These are phyloP conservation scores for Ammospiza caudacuta DNA, from an alignment of 2,113 vertebrate species.

Conservation along the genomic window DNA sequence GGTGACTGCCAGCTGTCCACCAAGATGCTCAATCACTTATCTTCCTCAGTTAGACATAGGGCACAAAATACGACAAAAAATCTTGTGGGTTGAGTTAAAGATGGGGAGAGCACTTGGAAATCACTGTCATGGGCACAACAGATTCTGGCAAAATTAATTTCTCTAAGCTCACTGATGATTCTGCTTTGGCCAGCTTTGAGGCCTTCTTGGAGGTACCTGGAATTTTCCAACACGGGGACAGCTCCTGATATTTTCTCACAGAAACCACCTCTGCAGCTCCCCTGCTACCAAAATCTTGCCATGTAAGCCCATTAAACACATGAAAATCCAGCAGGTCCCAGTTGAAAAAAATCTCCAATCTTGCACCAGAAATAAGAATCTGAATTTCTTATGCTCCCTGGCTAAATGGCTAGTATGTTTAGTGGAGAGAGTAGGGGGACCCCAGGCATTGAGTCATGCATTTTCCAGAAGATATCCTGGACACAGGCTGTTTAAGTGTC, in stretches of 20 bases:
- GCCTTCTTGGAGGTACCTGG: not conserved
- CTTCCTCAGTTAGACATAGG: not conserved
- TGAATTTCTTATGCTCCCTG: constrained; percentile 6
- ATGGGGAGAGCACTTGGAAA: not conserved
- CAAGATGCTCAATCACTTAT: not conserved
- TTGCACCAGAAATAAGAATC: constrained; percentile 47
- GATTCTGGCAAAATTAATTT: not conserved
- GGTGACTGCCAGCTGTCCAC: not conserved
- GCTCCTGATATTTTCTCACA: not conserved
- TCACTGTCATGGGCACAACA: not conserved
- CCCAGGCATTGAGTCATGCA: not conserved
- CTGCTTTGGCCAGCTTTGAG: accelerated
- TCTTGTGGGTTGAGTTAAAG: not conserved
- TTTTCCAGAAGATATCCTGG: not conserved
- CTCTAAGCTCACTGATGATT: not conserved
- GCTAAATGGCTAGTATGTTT: constrained; percentile 19
- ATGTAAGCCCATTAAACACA: not conserved
- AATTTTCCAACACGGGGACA: accelerated
- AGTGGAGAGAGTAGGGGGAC: not conserved
- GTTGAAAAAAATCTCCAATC: constrained; percentile 3
- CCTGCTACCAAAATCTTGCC: not conserved
- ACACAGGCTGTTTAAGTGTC: not conserved
- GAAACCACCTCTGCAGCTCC: not conserved
- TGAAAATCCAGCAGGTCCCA: constrained; percentile 17
- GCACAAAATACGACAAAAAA: not conserved